Evolutionary conservation across 2,888 invertebrate species (phyloP), one percentile per base, ranked within the genome.

Genomic region (Malacosoma neustria): DNA sequence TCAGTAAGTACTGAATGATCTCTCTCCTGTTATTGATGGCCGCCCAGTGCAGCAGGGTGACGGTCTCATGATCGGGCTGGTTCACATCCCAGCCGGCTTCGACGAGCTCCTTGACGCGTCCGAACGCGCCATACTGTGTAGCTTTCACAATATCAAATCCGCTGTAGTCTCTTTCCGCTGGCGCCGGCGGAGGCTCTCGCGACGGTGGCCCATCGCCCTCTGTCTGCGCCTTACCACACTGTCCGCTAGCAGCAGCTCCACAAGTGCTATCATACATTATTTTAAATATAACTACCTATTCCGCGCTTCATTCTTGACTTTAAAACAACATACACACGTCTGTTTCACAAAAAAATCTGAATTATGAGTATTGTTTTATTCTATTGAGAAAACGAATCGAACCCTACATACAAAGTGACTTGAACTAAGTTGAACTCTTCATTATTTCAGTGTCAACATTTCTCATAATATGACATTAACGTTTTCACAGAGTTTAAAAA

Each of bases 41-140:
- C 29, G 99, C 99, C 99, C 99, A 99, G 73, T 99, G 99, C n/a
- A 99, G 86, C 35, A 99, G 82, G 2, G 98, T 97, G 38, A 99
- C 98, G 34, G 97, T 97, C 76, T 99, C 99, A 49, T 89, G 89
- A 74, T 99, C 99, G 33, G 96, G 93, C 65, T 94, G 92, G 75
- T 98, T 98, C 9, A 98, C 96, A 84, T 98, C 95, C 82, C 93
- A 94, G 1, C 98, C 98, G 30, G 92, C 91, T 61, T 98, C 97
- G 3, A 99, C 89, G 15, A 99, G 87, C 72, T 98, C 95, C 50
- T 94, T 88, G 64, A 92, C 90, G 75, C 93, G 87, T 62, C 90
- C 90, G 64, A 95, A 89, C 4, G 96, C 94, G 1, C 99, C 99
- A 81, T 97, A 98, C 87, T 99, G 98, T 13, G 98, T 97, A 6